A percentile compares a stretch with the other conserved stretches of the same genome.
Conservation (phyloP, 2,888 invertebrate species). For the Diplolepis rosae region DNA sequence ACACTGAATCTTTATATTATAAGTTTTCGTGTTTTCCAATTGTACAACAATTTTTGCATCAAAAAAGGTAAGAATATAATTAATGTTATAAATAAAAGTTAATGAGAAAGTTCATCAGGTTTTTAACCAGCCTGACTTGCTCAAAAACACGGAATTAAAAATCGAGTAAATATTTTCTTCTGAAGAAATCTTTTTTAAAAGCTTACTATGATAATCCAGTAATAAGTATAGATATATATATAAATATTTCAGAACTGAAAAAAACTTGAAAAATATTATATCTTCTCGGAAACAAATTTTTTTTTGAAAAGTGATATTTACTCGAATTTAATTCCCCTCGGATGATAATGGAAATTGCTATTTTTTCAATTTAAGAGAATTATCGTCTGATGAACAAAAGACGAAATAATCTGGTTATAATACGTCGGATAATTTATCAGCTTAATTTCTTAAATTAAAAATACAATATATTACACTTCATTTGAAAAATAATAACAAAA, state of each 20-base stretch:
- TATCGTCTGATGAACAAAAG: not conserved
- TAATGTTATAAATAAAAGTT: not conserved
- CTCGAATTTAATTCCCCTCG: not conserved
- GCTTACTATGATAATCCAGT: not conserved
- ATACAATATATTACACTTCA: not conserved
- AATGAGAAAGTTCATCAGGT: constrained; percentile 8
- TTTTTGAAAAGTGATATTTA: not conserved
- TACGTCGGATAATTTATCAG: not conserved
- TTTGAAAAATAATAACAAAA: not conserved
- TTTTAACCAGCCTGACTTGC: not conserved
- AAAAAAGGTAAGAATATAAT: not conserved
- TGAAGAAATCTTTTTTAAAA: not conserved
- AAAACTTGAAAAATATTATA: constrained; percentile 18
- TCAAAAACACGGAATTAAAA: not conserved
- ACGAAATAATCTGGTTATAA: not conserved
- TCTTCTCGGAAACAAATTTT: not conserved
- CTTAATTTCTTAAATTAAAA: constrained; percentile 4
- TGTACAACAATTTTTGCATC: not conserved
- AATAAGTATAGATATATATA: not conserved
- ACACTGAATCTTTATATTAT: not conserved
- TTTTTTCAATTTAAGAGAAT: not conserved
- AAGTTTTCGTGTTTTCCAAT: not conserved
- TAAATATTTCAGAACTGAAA: not conserved
- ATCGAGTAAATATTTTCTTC: constrained; percentile 1
- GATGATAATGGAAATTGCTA: not conserved